Base-by-base conservation (phyloP, 1,140 invertebrate species). In the Brachionus rubens region DNA sequence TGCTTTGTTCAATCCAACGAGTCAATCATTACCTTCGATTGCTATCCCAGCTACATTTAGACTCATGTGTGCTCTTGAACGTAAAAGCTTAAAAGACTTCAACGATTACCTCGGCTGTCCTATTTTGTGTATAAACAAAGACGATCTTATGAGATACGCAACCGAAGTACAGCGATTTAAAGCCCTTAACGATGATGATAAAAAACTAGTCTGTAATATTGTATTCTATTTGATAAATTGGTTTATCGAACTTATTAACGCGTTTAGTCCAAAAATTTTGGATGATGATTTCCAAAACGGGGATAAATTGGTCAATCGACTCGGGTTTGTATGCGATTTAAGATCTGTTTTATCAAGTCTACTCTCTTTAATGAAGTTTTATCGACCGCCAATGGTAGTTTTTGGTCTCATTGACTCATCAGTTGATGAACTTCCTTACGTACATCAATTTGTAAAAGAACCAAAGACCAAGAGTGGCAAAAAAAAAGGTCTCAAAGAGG, bases 191-290 rank as follows among this genome's bases (percentile, higher is more conserved):
- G 68, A 72, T 12, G 68, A 72, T 3, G 68, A 72, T 50, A 72
- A 72, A 54, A 48, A 72, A 40, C 19, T 72, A 21, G 46, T 72
- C 0, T 72, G 68, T 24, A 54, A 72, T 54, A 30, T n/a, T 19
- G 50, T 72, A 50, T 72, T 72, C 41, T 72, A 50, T 21, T 33
- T 72, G 14, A 54, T 72, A 0, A 72, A 72, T 14, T 72, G 68
- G 68, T 72, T 72, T 41, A 72, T 72, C 36, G 68, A 72, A 30
- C 14, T 72, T 12, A 54, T 72, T 24, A 72, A 72, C 41, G 68
- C 50, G 16, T 72, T 72, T 41, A 26, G 46, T 19, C 6, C 24
- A 3, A 48, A 50, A 12, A 72, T 72, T 40, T 72, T 54, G 21
- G 36, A 72, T 72, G 24, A 36, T 6, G n/a, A 48, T 33, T 59